Evolutionary conservation across 2,888 invertebrate species (phyloP).

Genomic region (Heliconius charithonia): DNA sequence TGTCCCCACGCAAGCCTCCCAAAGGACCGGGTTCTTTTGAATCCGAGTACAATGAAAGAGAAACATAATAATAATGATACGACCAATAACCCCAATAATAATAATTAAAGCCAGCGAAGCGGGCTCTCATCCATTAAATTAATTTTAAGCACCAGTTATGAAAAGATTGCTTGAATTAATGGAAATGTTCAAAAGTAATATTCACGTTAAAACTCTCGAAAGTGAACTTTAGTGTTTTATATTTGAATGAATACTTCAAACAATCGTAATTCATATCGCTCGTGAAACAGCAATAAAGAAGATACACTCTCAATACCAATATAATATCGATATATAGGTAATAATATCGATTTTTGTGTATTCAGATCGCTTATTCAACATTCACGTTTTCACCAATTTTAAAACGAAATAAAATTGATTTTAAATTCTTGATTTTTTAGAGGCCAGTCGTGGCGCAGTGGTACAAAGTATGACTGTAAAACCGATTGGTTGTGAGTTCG

Average conservation of each 20-base stretch:
- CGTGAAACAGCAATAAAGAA: slow-evolving; percentile 8
- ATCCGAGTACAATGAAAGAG: too few relatives aligned
- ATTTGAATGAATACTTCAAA: slow-evolving; percentile 7
- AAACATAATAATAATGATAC: slow-evolving; percentile 8
- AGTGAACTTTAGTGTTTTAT: slow-evolving; percentile 11
- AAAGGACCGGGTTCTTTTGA: too few relatives aligned
- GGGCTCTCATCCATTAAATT: not conserved
- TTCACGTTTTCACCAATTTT: slow-evolving; percentile 19
- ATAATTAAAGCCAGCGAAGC: not conserved
- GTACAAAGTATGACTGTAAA: too few relatives aligned
- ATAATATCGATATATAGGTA: too few relatives aligned
- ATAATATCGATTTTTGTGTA: slow-evolving; percentile 5
- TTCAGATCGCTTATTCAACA: slow-evolving; percentile 7
- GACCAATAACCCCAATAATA: slow-evolving; percentile 10
- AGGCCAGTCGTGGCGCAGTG: too few relatives aligned
- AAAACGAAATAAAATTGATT: slow-evolving; percentile 29
- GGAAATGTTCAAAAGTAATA: not conserved
- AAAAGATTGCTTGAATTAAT: not conserved
- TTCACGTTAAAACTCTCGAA: not conserved
- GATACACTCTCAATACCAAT: slow-evolving; percentile 2
- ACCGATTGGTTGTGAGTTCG: too few relatives aligned
- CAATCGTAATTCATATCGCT: not conserved
- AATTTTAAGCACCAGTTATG: not conserved
- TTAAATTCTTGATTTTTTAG: not conserved
- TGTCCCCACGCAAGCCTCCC: too few relatives aligned